Evolutionary conservation across 2,797 vertebrate species (phyloP).

Genomic region (Loris lydekkerianus): DNA sequence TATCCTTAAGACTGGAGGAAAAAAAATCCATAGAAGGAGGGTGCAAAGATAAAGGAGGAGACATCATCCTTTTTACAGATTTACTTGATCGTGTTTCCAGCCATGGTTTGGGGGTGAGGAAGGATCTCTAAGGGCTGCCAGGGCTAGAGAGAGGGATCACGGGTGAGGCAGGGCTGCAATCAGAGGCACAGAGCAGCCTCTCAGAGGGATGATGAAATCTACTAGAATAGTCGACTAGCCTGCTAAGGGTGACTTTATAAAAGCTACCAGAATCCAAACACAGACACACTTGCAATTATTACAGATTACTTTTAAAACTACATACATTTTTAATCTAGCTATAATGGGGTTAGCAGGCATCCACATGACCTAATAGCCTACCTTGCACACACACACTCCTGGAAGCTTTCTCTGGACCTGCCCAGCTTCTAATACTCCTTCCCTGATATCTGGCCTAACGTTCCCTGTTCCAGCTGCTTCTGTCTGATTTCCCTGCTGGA

Average conservation of each 20-base stretch:
- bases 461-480: neutral
- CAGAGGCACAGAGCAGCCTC: neutral
- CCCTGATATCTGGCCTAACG: neutral
- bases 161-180: neutral
- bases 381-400: neutral
- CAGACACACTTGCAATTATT: neutral
- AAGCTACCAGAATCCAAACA: neutral
- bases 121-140: neutral
- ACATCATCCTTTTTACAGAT: neutral
- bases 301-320: neutral
- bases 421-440: neutral
- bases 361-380: neutral
- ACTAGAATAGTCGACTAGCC: neutral
- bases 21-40: neutral
- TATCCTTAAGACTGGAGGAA: neutral
- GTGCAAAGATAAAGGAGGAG: neutral
- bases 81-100: neutral
- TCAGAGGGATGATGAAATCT: neutral
- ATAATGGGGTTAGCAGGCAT: neutral
- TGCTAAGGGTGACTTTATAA: neutral
- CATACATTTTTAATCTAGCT: neutral
- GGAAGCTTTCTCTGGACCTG: neutral
- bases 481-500: neutral
- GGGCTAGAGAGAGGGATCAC: no score
- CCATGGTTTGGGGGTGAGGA: neutral